Conservation (phyloP, 2,113 vertebrate species). For the Heterotis niloticus region DNA sequence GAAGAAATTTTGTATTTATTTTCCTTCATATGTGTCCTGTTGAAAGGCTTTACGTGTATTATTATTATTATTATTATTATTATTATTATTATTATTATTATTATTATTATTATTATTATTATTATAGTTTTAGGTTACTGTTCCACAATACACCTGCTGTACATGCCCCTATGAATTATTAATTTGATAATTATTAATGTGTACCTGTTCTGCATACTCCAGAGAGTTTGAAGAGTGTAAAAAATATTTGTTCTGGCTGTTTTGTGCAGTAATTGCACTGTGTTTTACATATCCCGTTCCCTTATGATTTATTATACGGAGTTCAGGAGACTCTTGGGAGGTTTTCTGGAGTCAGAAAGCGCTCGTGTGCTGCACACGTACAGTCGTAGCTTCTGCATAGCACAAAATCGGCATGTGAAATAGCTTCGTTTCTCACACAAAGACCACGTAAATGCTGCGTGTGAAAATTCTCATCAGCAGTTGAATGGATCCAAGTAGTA, state of each 20-base stretch:
- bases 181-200: slow-evolving; percentile 36
- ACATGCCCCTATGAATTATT: slow-evolving; percentile 33
- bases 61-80: too few relatives aligned
- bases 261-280: slow-evolving; percentile 46
- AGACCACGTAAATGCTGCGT: not conserved
- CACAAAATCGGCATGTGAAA: not conserved
- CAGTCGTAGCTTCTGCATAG: not conserved
- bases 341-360: not conserved
- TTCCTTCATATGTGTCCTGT: too few relatives aligned
- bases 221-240: slow-evolving; percentile 32
- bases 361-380: not conserved
- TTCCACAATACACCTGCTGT: slow-evolving; percentile 13
- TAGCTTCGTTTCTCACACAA: not conserved
- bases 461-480: not conserved
- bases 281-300: slow-evolving; percentile 48
- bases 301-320: slow-evolving; percentile 49
- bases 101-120: too few relatives aligned
- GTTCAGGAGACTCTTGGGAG: slow-evolving; percentile 41
- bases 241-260: slow-evolving; percentile 44
- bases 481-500: not conserved
- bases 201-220: slow-evolving; percentile 25
- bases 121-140: too few relatives aligned
- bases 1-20: too few relatives aligned
- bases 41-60: too few relatives aligned
- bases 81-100: too few relatives aligned